Evolutionary conservation across 2,113 vertebrate genomes (phyloP), one percentile per base, ranked within the genome.

Genomic region (Apistogramma diplotaenia): DNA sequence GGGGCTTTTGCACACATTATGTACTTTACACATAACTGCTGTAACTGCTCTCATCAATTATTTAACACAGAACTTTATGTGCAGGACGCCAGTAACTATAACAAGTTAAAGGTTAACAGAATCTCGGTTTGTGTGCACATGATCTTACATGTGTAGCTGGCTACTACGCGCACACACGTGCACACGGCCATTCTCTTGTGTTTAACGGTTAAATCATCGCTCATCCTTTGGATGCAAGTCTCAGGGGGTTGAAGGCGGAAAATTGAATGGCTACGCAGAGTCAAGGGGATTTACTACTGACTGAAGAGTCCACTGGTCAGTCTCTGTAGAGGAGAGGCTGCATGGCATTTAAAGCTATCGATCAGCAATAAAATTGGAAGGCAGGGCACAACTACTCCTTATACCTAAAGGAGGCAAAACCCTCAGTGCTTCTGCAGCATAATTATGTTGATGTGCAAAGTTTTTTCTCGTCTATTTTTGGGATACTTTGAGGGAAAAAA

Each of bases 341-440:
- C 83, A 76, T 81, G 81, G 62, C 85, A 90, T 90, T 92, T 90
- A 85, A 89, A 87, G 75, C 75, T 87, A 93, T 93, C 89, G 91
- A 93, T 92, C 82, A 87, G 89, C 84, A 85, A 85, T 89, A 85
- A 89, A 93, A 84, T 25, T 40, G 51, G 76, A 86, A 81, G 51
- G 76, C 82, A 89, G 83, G 60, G 73, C 79, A 83, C 78, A 82
- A 71, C 85, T 79, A 78, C 70, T 86, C 72, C 59, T 81, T 60
- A 59, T 27, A 79, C 71, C 53, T 70, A 62, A 74, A 80, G 72
- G 74, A 89, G 86, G 81, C 61, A 71, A 87, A 84, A 87, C 59
- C 55, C 29, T 60, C 29, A 56, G 51, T 62, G 23, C 46, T 73
- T 85, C 76, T 6, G 81, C 79, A 77, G 80, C 11, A 54, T 78